These are phyloP conservation scores for Mus minutoides DNA, from an alignment of 2,797 vertebrate genomes.

Conservation along the genomic window DNA sequence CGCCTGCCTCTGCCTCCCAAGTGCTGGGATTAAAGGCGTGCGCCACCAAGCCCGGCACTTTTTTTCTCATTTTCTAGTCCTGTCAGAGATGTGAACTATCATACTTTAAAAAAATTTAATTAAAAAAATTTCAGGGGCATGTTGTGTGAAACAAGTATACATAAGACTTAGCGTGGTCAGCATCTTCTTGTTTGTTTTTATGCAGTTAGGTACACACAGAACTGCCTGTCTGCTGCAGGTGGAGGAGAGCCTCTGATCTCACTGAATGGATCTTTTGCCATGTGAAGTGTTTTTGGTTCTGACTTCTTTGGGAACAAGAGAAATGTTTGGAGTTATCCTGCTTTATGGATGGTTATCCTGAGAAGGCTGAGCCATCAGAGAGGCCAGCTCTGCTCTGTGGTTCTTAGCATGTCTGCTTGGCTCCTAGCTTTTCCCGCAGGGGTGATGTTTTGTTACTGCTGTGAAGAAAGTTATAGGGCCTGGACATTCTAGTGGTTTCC, in stretches of 20 bases:
- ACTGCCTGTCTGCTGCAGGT: constrained; percentile 8
- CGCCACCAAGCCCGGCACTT: too few species aligned
- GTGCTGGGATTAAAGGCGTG: too few species aligned
- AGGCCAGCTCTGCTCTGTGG: background rate
- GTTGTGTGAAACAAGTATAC: constrained; percentile 51
- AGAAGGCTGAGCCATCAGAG: background rate
- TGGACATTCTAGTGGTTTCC: background rate
- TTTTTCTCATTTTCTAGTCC: background rate
- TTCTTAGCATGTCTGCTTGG: background rate
- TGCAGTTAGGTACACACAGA: background rate
- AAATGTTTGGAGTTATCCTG: background rate
- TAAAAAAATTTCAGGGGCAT: background rate
- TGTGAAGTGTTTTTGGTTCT: background rate
- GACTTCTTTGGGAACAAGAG: constrained; percentile 48
- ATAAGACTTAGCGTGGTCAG: background rate
- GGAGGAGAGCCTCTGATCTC: background rate
- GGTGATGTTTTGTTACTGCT: background rate
- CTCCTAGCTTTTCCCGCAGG: background rate
- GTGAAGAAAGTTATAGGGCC: background rate
- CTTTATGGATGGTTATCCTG: background rate
- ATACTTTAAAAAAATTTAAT: background rate
- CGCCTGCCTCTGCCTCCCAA: too few species aligned
- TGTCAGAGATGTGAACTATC: background rate
- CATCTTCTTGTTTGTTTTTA: background rate
- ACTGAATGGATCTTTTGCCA: background rate